phyloP scores from a whole-genome alignment of 2,888 invertebrate species.

The Flexamia atlantica region DNA sequence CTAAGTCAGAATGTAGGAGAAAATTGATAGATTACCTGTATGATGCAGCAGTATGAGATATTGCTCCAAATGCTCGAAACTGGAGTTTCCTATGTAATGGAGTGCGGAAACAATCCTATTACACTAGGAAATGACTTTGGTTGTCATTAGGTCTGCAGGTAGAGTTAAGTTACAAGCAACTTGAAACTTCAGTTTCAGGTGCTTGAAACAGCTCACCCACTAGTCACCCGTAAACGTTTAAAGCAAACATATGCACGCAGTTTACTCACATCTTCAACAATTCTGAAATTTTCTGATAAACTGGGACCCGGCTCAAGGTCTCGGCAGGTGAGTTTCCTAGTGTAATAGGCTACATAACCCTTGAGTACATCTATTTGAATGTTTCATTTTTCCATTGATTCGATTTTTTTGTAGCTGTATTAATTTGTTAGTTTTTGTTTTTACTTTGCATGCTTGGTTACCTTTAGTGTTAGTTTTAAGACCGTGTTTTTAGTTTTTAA shows the following conservation, averaged over 20 bases:
- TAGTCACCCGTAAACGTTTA: slow-evolving; percentile 34
- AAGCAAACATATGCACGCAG: slow-evolving; percentile 44
- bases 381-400: neutral
- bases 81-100: slow-evolving; percentile 29
- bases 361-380: neutral
- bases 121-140: slow-evolving; percentile 20
- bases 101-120: neutral
- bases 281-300: slow-evolving; percentile 27
- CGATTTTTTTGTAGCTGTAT: neutral
- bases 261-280: slow-evolving; percentile 33
- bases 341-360: slow-evolving; percentile 30
- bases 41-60: too few relatives aligned
- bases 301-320: neutral
- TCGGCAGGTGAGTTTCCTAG: slow-evolving; percentile 26
- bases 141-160: slow-evolving; percentile 1
- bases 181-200: slow-evolving; percentile 45
- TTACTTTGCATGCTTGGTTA: slow-evolving; percentile 18
- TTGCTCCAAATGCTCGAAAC: too few relatives aligned
- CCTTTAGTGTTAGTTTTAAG: slow-evolving; percentile 3
- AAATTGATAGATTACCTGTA: too few relatives aligned
- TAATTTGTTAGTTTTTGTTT: neutral
- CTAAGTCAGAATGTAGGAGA: too few relatives aligned
- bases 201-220: slow-evolving; percentile 41
- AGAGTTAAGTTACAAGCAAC: slow-evolving; percentile 35
- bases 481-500: neutral